Evolutionary conservation across 2,888 invertebrate species (phyloP), one percentile per base, ranked within the genome.

Genomic region (Eilema sororculum): DNA sequence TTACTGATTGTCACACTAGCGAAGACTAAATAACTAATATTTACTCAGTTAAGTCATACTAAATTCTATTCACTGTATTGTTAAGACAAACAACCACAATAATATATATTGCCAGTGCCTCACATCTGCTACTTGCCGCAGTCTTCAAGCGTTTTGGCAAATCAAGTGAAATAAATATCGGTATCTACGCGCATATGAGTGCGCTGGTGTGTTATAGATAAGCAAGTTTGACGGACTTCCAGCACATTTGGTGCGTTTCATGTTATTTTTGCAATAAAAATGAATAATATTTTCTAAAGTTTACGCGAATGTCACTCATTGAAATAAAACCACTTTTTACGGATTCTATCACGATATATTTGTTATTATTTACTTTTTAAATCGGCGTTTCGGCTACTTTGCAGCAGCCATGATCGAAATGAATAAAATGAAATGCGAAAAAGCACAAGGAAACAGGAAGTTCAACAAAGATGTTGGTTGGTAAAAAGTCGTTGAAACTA

Each of bases 41-140:
- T 67, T 67, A 46, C 46, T 22, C 52, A 30, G 25, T 28, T 30
- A 52, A 52, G 16, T 67, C 60, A 30, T 16, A 61, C 52, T 33
- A 67, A 67, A 67, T 56, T 30, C 30, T 67, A 25, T 20, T 61
- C 52, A 2, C 30, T 30, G 8, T 30, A 33, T 67, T 61, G 52
- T 67, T 61, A 25, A 60, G 22, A 61, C 56, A 61, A 67, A 56
- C 56, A 30, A 56, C 62, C 46, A 37, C 12, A 61, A 16, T 24
- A 22, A 13, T 57, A 56, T 56, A 25, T 62, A 68, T 37, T n/a
- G 20, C 46, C 6, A 2, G n/a, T 52, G 20, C n/a, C n/a, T n/a
- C 52, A 52, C 8, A n/a, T 52, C 20, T 52, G 8, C n/a, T 2
- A n/a, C 0, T 52, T n/a, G 8, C 52, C 20, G 52, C 52, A 8